phyloP scores from a whole-genome alignment of 2,113 vertebrate genomes.

The Gopherus flavomarginatus region DNA sequence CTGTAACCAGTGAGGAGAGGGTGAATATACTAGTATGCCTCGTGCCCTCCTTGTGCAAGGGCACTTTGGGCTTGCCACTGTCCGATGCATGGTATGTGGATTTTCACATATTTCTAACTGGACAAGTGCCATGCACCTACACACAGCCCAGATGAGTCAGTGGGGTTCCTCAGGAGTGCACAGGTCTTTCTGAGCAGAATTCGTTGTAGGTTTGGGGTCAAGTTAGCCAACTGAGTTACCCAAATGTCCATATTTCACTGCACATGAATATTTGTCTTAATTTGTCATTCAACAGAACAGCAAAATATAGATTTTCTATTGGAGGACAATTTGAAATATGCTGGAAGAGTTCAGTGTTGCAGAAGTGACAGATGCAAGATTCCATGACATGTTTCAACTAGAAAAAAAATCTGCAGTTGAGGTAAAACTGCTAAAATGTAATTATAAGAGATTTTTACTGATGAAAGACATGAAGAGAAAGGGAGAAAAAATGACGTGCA shows the following conservation, averaged over 20 bases:
- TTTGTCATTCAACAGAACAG: neutral
- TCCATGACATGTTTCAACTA: neutral
- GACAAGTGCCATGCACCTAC: neutral
- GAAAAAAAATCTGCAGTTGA: neutral
- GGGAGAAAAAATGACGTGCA: neutral
- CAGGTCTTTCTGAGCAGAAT: neutral
- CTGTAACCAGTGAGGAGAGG: neutral
- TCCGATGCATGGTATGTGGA: neutral
- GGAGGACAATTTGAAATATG: neutral
- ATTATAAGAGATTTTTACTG: neutral
- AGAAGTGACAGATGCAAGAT: neutral
- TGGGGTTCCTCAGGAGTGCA: fast-evolving
- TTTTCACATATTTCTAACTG: neutral
- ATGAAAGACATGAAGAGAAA: neutral
- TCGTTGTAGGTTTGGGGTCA: neutral
- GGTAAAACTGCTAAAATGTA: neutral
- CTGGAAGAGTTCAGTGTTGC: neutral
- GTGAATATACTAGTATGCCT: neutral
- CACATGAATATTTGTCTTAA: neutral
- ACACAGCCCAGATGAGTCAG: neutral
- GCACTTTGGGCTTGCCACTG: neutral
- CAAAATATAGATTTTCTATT: neutral
- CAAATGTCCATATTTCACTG: neutral
- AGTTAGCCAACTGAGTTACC: neutral
- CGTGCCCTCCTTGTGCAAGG: neutral